Evolutionary conservation across 2,888 invertebrate genomes (phyloP).

Genomic region (Caenorhabditis angaria): DNA sequence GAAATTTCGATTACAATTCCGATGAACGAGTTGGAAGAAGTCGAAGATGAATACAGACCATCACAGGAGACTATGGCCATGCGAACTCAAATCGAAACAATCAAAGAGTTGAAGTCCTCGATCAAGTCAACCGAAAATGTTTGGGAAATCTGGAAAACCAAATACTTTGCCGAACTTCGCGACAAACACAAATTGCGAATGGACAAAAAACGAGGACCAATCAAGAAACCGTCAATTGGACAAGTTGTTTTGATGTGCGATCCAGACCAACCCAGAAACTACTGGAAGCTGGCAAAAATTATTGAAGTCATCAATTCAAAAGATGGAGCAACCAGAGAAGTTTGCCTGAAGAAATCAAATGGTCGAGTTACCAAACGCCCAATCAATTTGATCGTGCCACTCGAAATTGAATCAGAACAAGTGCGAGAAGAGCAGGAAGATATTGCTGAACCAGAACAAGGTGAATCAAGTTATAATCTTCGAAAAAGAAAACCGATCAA

Average conservation of each 20-base stretch:
- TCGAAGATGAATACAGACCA: too few relatives aligned
- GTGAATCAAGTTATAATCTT: too few relatives aligned
- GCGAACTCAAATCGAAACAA: too few relatives aligned
- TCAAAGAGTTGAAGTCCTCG: too few relatives aligned
- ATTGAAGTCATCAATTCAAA: too few relatives aligned
- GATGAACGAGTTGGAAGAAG: too few relatives aligned
- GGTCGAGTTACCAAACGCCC: background rate
- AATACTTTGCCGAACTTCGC: background rate
- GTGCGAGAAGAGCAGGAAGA: too few relatives aligned
- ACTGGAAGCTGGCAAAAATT: background rate
- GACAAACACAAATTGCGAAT: background rate
- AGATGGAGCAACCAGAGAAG: background rate
- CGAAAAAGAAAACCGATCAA: too few relatives aligned
- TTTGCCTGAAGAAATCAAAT: background rate
- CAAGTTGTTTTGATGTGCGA: background rate
- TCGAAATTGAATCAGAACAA: background rate
- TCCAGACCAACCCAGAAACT: background rate
- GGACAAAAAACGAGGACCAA: background rate
- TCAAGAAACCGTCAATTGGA: background rate
- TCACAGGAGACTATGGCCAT: too few relatives aligned
- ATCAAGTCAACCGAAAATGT: background rate
- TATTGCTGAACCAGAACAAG: too few relatives aligned
- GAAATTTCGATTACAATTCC: background rate
- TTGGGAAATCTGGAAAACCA: background rate
- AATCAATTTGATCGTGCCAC: background rate